Percentiles rank a stretch among this genome's conserved stretches.
Evolutionary conservation across 2,797 vertebrate genomes (phyloP).

Genomic region (Mormyrops boulengeri): DNA sequence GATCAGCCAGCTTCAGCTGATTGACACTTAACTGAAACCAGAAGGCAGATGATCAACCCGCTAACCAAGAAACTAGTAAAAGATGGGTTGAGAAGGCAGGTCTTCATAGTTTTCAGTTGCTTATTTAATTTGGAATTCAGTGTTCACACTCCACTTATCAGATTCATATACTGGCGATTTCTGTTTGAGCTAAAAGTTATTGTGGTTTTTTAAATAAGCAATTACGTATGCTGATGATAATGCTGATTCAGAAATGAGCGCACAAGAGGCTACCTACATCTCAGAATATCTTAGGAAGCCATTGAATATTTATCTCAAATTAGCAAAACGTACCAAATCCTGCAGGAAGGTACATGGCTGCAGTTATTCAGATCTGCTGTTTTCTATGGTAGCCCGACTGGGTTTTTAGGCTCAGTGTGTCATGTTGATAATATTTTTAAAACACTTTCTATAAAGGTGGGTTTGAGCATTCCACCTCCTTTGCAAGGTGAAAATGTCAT

Average conservation of each 20-base stretch:
- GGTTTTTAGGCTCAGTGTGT: neutral
- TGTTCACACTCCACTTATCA: neutral
- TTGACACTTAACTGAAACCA: conserved; percentile 68
- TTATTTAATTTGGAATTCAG: neutral
- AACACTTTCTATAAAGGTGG: neutral
- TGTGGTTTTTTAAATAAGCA: neutral
- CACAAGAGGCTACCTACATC: neutral
- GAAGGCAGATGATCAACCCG: neutral
- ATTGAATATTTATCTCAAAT: neutral
- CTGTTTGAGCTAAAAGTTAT: neutral
- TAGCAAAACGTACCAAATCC: neutral
- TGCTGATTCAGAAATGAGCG: neutral
- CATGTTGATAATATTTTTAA: neutral
- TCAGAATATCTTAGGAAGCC: neutral
- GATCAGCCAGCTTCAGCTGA: conserved; percentile 77
- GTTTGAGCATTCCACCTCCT: neutral
- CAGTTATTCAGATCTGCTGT: neutral
- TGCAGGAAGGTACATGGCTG: neutral
- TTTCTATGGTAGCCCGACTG: neutral
- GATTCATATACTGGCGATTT: neutral
- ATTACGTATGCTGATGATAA: neutral
- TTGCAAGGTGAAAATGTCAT: neutral
- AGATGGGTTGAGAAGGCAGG: neutral
- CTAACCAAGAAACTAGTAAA: neutral
- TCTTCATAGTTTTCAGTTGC: neutral